A percentile compares a stretch with the other conserved stretches of the same genome.
Conservation (phyloP, 1,140 invertebrate species). For the Drosophila lacteicornis region DNA sequence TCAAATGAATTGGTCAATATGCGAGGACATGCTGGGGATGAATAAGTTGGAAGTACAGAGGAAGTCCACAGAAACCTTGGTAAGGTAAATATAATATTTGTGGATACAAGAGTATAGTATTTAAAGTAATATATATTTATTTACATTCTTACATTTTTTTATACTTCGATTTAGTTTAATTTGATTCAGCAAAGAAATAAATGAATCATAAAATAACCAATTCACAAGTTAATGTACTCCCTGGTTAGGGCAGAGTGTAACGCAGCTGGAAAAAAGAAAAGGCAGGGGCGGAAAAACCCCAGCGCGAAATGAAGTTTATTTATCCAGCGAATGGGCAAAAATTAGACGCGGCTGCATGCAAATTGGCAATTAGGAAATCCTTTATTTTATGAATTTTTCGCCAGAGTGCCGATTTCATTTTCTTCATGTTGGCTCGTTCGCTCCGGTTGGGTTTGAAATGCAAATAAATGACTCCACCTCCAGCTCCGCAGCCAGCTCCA, state of each 20-base stretch:
- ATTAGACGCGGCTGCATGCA: slow-evolving; percentile 78
- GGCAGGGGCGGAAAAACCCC: slow-evolving; percentile 26
- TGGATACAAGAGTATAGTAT: too few relatives aligned
- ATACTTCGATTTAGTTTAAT: too few relatives aligned
- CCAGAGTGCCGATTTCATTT: slow-evolving; percentile 68
- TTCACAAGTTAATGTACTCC: slow-evolving; percentile 1
- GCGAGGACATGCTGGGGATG: neutral
- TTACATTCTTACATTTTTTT: too few relatives aligned
- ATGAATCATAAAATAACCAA: too few relatives aligned
- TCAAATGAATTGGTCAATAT: slow-evolving; percentile 38
- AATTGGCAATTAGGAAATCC: slow-evolving; percentile 82
- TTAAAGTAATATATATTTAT: too few relatives aligned
- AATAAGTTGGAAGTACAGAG: too few relatives aligned
- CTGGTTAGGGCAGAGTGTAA: slow-evolving; percentile 15
- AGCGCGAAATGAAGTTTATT: slow-evolving; percentile 74
- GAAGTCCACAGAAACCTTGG: too few relatives aligned
- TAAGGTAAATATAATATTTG: too few relatives aligned
- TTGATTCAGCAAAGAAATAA: too few relatives aligned
- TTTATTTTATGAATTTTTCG: slow-evolving; percentile 77
- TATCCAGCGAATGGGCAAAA: slow-evolving; percentile 77
- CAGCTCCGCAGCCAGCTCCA: neutral
- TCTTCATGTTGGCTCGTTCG: slow-evolving; percentile 48
- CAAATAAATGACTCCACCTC: slow-evolving; percentile 60
- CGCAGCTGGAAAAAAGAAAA: slow-evolving; percentile 7
- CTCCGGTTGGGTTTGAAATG: slow-evolving; percentile 60